Evolutionary conservation across 2,113 vertebrate species (phyloP), one percentile per base, ranked within the genome.

Genomic region (Choloepus hoffmanni): DNA sequence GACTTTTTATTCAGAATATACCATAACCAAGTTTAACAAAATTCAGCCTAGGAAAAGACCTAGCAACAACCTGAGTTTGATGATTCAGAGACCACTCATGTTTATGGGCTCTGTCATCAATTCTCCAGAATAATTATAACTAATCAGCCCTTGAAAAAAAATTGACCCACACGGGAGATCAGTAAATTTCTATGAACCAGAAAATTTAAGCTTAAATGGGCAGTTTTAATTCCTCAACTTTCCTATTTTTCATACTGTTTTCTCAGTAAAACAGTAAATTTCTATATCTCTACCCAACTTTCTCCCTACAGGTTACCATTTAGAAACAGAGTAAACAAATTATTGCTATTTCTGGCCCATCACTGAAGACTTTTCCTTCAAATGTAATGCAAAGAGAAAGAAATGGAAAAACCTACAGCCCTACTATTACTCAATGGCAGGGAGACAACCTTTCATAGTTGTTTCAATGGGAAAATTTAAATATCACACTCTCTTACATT

Each of bases 381-480:
- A 94, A 53, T 90, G 16, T 36, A 87, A 73, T 28, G 11, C n/a
- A 53, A 43, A 96, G 28, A 74, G 53, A 70, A 21, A 50, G 18
- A 73, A 91, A 63, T 40, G 2, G 1, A 18, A 7, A 1, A 28
- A 85, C 77, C 43, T 60, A 36, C 5, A 45, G 9, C 43, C 16
- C 62, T 53, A 36, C 13, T 33, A 77, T 23, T 23, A 33, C 13
- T 26, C 88, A 28, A 78, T 18, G 24, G 11, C 1, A 48, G 23
- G 24, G 11, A 65, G 16, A 81, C 21, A 68, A 26, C 14, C 16
- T 5, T 82, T 97, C 83, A 68, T 15, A 63, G 26, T 21, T 23
- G 16, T 5, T 82, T 97, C 86, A 77, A 45, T n/a, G 23, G 60
- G 7, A 92, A 95, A 93, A 93, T 28, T 55, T 87, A 85, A 87